A percentile compares a stretch with the other conserved stretches of the same genome.
Conservation (phyloP, 2,888 invertebrate genomes). For the Embidobia sp. region DNA sequence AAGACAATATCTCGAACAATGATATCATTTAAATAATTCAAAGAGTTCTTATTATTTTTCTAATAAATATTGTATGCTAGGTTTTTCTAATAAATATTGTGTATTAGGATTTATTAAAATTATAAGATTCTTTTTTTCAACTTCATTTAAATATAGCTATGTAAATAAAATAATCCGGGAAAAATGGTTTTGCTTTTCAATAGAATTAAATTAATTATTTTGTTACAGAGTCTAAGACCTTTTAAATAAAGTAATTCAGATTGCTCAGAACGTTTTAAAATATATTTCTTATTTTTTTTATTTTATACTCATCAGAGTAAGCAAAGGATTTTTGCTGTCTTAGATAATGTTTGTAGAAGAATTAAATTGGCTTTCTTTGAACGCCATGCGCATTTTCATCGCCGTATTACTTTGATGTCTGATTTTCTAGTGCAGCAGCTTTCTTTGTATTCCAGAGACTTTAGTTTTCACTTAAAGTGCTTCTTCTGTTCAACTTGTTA, state of each 20-base stretch:
- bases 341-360: constrained; percentile 54
- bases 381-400: constrained; percentile 18
- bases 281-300: constrained; percentile 21
- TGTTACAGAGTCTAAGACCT: constrained; percentile 15
- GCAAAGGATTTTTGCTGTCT: constrained; percentile 29
- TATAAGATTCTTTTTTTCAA: no score
- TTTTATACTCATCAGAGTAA: constrained; percentile 12
- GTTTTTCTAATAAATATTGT: no score
- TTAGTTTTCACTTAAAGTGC: constrained; percentile 10
- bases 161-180: no score
- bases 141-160: no score
- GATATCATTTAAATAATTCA: no score
- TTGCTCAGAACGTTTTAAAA: constrained; percentile 31
- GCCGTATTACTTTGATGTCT: constrained; percentile 48
- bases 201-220: constrained; percentile 10
- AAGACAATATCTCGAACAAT: no score
- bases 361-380: constrained; percentile 58
- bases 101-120: no score
- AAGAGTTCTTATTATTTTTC: no score
- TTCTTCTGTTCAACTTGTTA: constrained; percentile 13
- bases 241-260: constrained; percentile 16
- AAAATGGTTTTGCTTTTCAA: no score
- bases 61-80: no score
- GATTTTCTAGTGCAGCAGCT: constrained; percentile 15
- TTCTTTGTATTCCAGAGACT: constrained; percentile 21